Percentiles rank a stretch among this genome's conserved stretches.
phyloP scores from a whole-genome alignment of 2,888 invertebrate species.

The Labia minor region DNA sequence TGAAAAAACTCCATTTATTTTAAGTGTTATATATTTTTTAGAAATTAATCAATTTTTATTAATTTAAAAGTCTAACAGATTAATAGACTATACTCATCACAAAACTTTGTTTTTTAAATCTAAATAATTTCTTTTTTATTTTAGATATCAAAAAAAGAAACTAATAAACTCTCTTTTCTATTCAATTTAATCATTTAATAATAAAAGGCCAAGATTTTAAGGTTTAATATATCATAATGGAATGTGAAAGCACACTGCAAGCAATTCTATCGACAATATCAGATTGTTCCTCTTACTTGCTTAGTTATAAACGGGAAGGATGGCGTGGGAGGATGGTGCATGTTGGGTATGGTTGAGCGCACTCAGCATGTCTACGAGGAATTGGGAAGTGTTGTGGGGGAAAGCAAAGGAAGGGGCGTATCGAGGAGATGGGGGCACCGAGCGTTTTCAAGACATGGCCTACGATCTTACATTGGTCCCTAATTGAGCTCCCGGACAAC shows the following conservation, averaged over 20 bases:
- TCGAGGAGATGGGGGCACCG: not conserved
- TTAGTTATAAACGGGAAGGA: not conserved
- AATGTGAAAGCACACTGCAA: not conserved
- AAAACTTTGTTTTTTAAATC: too few relatives aligned
- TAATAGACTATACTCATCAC: too few relatives aligned
- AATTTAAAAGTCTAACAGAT: too few relatives aligned
- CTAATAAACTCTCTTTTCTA: too few relatives aligned
- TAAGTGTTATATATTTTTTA: too few relatives aligned
- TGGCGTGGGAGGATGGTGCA: not conserved
- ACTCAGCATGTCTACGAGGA: constrained; percentile 4
- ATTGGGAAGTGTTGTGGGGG: constrained; percentile 2
- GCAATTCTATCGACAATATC: not conserved
- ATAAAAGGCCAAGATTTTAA: too few relatives aligned
- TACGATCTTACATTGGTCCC: not conserved
- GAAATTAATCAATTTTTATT: too few relatives aligned
- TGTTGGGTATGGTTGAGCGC: not conserved
- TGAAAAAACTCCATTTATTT: too few relatives aligned
- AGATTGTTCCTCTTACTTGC: not conserved
- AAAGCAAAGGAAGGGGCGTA: not conserved
- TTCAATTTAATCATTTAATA: too few relatives aligned
- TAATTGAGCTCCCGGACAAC: constrained; percentile 7
- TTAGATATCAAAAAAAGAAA: too few relatives aligned
- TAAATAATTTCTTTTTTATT: too few relatives aligned
- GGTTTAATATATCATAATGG: not conserved
- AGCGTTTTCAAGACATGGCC: constrained; percentile 1